Conservation (phyloP, 2,113 vertebrate genomes). For the Ochotona curzoniae region DNA sequence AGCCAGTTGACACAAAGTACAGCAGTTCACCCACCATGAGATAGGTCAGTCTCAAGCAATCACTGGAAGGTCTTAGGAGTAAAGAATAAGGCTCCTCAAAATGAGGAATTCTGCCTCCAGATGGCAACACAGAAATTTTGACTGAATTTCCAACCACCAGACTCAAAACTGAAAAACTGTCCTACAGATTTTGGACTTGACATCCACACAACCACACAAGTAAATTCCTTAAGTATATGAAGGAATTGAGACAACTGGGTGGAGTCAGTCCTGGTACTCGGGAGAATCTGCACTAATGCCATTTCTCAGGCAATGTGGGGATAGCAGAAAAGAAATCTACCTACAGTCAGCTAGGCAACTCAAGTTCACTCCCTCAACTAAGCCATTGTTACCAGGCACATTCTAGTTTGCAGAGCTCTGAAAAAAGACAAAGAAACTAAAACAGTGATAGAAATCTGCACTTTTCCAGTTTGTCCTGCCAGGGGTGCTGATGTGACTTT, state of each 20-base stretch:
- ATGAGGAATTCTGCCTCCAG: not conserved
- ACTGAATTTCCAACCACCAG: not conserved
- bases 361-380: not conserved
- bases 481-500: not conserved
- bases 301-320: not conserved
- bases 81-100: not conserved
- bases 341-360: not conserved
- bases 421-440: slow-evolving; percentile 22
- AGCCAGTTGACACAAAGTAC: not conserved
- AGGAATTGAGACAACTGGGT: no score
- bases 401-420: not conserved
- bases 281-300: not conserved
- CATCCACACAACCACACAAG: not conserved
- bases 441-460: not conserved
- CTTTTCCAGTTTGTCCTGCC: not conserved
- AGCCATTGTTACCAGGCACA: not conserved
- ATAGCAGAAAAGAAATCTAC: not conserved
- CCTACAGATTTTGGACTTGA: not conserved
- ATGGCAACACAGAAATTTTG: not conserved
- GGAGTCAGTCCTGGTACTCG: not conserved
- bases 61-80: not conserved
- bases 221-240: not conserved
- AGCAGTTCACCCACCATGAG: not conserved
- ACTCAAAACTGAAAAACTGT: not conserved
- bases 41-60: not conserved